phyloP scores from a whole-genome alignment of 2,797 vertebrate genomes.

The Gallirallus australis region DNA sequence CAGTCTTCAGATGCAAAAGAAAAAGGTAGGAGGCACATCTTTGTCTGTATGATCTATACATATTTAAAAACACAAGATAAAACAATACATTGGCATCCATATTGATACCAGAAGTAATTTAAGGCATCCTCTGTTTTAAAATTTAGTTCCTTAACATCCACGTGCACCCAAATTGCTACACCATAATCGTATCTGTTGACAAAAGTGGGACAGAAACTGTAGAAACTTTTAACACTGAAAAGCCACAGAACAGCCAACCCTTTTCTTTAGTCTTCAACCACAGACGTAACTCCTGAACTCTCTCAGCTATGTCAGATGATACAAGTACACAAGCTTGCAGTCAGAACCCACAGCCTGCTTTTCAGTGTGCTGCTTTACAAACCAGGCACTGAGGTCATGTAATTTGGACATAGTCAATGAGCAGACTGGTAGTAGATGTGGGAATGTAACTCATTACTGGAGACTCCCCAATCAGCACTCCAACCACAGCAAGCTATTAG shows the following conservation, averaged over 20 bases:
- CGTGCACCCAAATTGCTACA: background rate
- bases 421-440: background rate
- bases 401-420: background rate
- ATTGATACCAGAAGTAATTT: background rate
- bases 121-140: background rate
- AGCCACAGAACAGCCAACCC: background rate
- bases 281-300: background rate
- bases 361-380: background rate
- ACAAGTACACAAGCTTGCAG: background rate
- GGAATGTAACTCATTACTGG: background rate
- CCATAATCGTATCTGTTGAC: background rate
- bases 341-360: background rate
- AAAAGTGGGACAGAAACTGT: background rate
- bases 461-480: background rate
- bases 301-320: conserved; percentile 9
- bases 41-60: background rate
- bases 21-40: background rate
- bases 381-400: background rate
- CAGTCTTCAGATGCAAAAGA: background rate
- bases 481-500: background rate
- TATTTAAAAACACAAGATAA: background rate
- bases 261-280: background rate
- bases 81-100: background rate
- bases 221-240: background rate
- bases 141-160: background rate